Evolutionary conservation across 2,113 vertebrate genomes (phyloP).

Genomic region (Carollia perspicillata): DNA sequence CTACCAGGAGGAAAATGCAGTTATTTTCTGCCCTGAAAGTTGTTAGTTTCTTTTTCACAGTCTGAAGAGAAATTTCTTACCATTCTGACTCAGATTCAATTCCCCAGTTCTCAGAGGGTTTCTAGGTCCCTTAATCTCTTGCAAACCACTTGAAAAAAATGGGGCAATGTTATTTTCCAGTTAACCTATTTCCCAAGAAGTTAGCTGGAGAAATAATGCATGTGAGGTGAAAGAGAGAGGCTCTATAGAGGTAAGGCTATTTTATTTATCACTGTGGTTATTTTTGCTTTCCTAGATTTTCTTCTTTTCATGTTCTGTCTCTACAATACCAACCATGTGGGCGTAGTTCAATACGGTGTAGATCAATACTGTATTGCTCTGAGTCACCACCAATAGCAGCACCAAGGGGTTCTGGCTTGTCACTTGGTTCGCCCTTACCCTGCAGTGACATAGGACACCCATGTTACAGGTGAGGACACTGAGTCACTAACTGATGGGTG

Average conservation of each 20-base stretch:
- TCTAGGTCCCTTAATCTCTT: slow-evolving; percentile 59
- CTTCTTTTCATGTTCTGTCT: not conserved
- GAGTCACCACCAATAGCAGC: not conserved
- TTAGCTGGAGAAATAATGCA: slow-evolving; percentile 5
- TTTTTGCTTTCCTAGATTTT: not conserved
- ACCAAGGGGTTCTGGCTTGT: not conserved
- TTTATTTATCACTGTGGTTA: slow-evolving; percentile 16
- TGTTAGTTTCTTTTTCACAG: not conserved
- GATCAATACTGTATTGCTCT: not conserved
- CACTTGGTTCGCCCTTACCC: not conserved
- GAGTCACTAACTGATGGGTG: not conserved
- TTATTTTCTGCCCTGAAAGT: not conserved
- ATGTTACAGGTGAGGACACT: not conserved
- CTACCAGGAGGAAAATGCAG: not conserved
- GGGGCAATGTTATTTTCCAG: slow-evolving; percentile 64
- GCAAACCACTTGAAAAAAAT: slow-evolving; percentile 57
- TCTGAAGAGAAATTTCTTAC: slow-evolving; percentile 45
- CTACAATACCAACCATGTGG: not conserved
- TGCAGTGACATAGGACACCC: not conserved
- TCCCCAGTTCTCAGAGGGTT: slow-evolving; percentile 52
- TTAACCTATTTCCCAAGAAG: slow-evolving; percentile 70
- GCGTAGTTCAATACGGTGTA: not conserved
- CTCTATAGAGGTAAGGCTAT: not conserved
- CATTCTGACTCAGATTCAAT: slow-evolving; percentile 48
- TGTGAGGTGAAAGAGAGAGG: not conserved